Evolutionary conservation across 2,888 invertebrate genomes (phyloP).

Genomic region (Thymelicus sylvestris): DNA sequence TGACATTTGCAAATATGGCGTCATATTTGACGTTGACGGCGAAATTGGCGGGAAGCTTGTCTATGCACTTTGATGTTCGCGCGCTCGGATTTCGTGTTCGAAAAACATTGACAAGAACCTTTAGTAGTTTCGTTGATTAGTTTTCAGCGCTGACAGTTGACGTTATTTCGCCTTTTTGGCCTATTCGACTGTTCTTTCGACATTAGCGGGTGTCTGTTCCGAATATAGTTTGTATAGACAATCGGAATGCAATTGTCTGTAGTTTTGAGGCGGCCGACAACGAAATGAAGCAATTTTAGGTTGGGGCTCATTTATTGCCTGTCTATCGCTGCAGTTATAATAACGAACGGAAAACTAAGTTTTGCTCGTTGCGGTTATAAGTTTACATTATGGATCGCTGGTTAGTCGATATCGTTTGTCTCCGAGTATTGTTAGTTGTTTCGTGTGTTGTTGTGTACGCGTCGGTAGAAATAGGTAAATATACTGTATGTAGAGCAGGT

Average conservation of each 20-base stretch:
- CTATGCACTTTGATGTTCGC: slow-evolving; percentile 69
- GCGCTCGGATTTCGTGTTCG: slow-evolving; percentile 51
- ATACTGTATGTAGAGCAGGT: not conserved
- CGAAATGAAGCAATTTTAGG: slow-evolving; percentile 84
- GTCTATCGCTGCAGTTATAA: slow-evolving; percentile 79
- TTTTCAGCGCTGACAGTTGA: slow-evolving; percentile 54
- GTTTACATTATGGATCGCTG: slow-evolving; percentile 47
- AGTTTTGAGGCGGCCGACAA: slow-evolving; percentile 59
- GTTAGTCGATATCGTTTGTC: slow-evolving; percentile 44
- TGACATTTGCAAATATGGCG: slow-evolving; percentile 55
- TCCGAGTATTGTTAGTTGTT: slow-evolving; percentile 35
- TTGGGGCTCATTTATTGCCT: slow-evolving; percentile 80
- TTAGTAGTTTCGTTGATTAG: slow-evolving; percentile 50
- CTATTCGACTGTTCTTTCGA: slow-evolving; percentile 46
- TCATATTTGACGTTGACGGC: slow-evolving; percentile 56
- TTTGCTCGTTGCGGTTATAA: slow-evolving; percentile 64
- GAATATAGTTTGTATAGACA: slow-evolving; percentile 52
- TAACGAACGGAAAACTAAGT: slow-evolving; percentile 75
- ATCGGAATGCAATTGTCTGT: slow-evolving; percentile 60
- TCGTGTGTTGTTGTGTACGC: not conserved
- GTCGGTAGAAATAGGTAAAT: not conserved
- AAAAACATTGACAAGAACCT: slow-evolving; percentile 52
- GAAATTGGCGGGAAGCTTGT: slow-evolving; percentile 69
- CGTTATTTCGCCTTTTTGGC: slow-evolving; percentile 48
- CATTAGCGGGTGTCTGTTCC: slow-evolving; percentile 43